Evolutionary conservation across 2,113 vertebrate genomes (phyloP).

Genomic region (Mesitornis unicolor): DNA sequence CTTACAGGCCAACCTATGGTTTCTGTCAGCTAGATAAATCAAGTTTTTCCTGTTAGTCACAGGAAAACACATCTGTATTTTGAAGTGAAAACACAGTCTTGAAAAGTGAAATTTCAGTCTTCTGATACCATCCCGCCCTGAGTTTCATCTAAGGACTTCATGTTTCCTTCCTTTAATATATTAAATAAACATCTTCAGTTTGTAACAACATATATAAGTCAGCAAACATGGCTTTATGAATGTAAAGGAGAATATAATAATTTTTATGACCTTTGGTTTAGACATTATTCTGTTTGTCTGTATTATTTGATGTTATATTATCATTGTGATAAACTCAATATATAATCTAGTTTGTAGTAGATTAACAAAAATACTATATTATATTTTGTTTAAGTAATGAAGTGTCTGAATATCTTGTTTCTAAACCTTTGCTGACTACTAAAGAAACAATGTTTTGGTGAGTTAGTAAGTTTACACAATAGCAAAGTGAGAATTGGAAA

Average conservation of each 20-base stretch:
- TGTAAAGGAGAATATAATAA: background rate
- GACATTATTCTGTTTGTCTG: background rate
- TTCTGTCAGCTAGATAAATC: background rate
- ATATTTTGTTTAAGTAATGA: background rate
- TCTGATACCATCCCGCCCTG: background rate
- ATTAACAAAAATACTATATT: background rate
- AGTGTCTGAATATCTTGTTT: background rate
- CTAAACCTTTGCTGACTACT: background rate
- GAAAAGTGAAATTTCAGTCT: background rate
- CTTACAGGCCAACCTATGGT: background rate
- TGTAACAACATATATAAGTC: background rate
- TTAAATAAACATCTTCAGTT: background rate
- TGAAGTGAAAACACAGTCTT: background rate
- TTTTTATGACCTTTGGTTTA: background rate
- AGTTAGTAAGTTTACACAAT: background rate
- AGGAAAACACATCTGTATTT: background rate
- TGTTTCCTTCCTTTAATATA: background rate
- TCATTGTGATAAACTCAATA: background rate
- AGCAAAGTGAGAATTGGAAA: background rate
- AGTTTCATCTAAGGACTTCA: background rate
- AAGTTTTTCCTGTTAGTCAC: background rate
- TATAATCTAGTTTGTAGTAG: background rate
- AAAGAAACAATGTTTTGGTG: background rate
- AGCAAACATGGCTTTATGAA: background rate
- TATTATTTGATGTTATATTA: background rate